Evolutionary conservation across 2,113 vertebrate species (phyloP).

Genomic region (Melanocharis versteri): DNA sequence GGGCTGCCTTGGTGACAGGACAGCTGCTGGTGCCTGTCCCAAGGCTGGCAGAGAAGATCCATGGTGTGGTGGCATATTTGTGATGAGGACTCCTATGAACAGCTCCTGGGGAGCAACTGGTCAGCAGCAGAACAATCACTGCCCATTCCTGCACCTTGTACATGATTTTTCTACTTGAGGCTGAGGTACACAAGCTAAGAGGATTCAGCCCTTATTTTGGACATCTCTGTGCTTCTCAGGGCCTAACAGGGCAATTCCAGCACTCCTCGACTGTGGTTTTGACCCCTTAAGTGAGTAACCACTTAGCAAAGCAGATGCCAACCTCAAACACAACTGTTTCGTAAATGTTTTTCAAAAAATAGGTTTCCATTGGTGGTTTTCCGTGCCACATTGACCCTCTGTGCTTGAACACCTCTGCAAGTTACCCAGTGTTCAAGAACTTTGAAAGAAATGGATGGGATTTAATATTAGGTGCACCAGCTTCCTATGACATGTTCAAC

Average conservation of each 20-base stretch:
- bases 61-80: not conserved
- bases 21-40: not conserved
- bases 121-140: not conserved
- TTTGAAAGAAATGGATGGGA: slow-evolving; percentile 68
- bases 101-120: not conserved
- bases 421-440: slow-evolving; percentile 19
- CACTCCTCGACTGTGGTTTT: not conserved
- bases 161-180: not conserved
- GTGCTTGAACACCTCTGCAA: not conserved
- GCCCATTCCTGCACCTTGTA: not conserved
- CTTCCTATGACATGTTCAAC: slow-evolving; percentile 74
- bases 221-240: not conserved
- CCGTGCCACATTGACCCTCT: rapidly evolving
- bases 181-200: not conserved
- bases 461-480: slow-evolving; percentile 67
- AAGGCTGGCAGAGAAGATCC: not conserved
- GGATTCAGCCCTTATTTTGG: not conserved
- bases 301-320: not conserved
- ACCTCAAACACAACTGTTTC: not conserved
- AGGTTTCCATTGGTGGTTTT: not conserved
- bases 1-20: not conserved
- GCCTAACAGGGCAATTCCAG: not conserved
- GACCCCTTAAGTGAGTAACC: not conserved
- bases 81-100: not conserved
- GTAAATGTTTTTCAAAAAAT: not conserved